These are phyloP conservation scores for Trypoxylon attenuatum DNA, from an alignment of 2,888 invertebrate genomes.

Conservation along the genomic window DNA sequence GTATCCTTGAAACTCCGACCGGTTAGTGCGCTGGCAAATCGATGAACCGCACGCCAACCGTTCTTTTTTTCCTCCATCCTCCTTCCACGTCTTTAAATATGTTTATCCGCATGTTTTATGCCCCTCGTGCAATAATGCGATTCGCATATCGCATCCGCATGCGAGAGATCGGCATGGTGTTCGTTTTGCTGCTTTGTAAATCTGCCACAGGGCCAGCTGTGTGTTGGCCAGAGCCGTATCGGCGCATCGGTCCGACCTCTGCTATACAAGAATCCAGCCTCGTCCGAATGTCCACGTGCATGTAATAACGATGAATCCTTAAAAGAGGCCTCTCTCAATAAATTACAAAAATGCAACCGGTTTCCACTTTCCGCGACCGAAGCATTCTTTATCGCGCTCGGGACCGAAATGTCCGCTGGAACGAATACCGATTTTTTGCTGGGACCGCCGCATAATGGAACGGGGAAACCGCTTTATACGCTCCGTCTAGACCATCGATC, in stretches of 20 bases:
- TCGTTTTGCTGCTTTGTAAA: conserved; percentile 51
- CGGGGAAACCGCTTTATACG: background rate
- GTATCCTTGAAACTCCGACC: conserved; percentile 25
- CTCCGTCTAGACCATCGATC: background rate
- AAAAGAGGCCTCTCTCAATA: conserved; percentile 36
- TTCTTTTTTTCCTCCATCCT: conserved; percentile 14
- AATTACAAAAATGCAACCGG: conserved; percentile 51
- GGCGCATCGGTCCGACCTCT: conserved; percentile 33
- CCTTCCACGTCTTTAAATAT: conserved; percentile 50
- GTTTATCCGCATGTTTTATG: conserved; percentile 63
- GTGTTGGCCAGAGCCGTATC: conserved; percentile 48
- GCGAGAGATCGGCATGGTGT: conserved; percentile 43
- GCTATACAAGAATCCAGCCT: conserved; percentile 35
- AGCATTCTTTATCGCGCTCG: conserved; percentile 33
- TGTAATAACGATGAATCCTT: conserved; percentile 44
- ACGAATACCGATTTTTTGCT: conserved; percentile 21
- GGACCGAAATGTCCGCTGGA: conserved; percentile 16
- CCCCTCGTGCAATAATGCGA: conserved; percentile 60
- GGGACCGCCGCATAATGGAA: background rate
- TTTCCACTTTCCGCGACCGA: conserved; percentile 44
- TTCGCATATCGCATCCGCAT: conserved; percentile 57
- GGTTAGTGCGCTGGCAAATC: conserved; percentile 41
- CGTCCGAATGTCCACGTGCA: conserved; percentile 33
- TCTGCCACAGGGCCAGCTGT: conserved; percentile 33
- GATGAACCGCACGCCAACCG: conserved; percentile 33